Conservation (phyloP, 2,888 invertebrate species). For the Cerastis rubricosa region DNA sequence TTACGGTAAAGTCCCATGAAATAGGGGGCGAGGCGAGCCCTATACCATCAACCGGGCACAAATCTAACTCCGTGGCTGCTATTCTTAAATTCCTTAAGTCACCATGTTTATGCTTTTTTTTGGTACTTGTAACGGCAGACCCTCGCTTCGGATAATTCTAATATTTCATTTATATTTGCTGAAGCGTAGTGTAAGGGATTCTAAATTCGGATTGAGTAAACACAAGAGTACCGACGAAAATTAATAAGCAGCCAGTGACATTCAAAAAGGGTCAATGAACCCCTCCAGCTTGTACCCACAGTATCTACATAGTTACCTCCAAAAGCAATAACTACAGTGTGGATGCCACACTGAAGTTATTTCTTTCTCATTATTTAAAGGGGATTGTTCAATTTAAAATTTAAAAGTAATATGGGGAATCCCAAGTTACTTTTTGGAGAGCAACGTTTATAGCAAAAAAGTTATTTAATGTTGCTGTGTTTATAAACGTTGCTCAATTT, state of each 20-base stretch:
- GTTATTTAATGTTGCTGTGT: too few species aligned
- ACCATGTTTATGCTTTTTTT: too few species aligned
- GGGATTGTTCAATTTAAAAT: too few species aligned
- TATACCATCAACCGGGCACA: too few species aligned
- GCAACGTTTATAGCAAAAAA: background rate
- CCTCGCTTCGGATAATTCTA: background rate
- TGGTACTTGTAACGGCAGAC: background rate
- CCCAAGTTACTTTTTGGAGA: background rate
- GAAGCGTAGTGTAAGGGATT: background rate
- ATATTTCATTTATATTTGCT: background rate
- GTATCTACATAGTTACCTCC: background rate
- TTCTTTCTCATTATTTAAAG: too few species aligned
- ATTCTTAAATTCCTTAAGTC: too few species aligned
- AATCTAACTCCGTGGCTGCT: too few species aligned
- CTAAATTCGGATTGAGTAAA: slow-evolving; percentile 1
- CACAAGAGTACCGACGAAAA: background rate
- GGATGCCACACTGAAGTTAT: background rate
- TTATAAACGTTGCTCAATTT: too few species aligned
- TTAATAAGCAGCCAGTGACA: background rate
- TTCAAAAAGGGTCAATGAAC: slow-evolving; percentile 20
- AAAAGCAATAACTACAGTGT: too few species aligned
- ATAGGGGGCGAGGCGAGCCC: too few species aligned
- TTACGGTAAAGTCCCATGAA: too few species aligned
- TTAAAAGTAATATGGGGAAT: too few species aligned
- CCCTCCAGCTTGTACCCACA: background rate